A percentile compares a stretch with the other conserved stretches of the same genome.
Evolutionary conservation across 2,113 vertebrate genomes (phyloP).

Genomic region (Eublepharis macularius): DNA sequence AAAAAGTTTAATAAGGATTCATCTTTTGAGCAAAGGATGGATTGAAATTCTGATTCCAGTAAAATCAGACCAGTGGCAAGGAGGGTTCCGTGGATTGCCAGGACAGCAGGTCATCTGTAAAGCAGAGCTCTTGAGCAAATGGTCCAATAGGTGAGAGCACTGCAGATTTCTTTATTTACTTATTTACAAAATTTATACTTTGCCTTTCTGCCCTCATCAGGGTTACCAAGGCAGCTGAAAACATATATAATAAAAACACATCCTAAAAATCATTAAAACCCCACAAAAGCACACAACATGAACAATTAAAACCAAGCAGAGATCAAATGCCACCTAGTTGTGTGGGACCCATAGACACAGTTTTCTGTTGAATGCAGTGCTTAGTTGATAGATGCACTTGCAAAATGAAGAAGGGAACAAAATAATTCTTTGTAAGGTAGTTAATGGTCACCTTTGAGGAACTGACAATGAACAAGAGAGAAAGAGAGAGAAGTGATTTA

Average conservation of each 20-base stretch:
- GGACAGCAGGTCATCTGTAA: no score
- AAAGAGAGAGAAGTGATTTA: neutral
- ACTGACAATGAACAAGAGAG: neutral
- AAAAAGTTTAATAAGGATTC: neutral
- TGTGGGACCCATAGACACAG: neutral
- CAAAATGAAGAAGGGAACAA: neutral
- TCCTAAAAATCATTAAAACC: no score
- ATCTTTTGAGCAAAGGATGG: neutral
- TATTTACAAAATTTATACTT: no score
- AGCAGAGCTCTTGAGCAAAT: neutral
- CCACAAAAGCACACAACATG: no score
- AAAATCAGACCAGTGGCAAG: neutral
- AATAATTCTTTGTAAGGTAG: neutral
- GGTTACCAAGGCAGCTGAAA: no score
- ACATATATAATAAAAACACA: no score
- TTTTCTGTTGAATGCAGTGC: neutral
- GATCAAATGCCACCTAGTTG: neutral
- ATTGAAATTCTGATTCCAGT: neutral
- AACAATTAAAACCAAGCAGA: no score
- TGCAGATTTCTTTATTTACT: no score
- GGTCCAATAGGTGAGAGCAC: no score
- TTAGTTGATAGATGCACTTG: neutral
- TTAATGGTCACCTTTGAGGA: neutral
- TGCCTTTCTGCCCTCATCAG: no score
- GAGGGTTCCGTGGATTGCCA: no score